Base-by-base conservation (phyloP, 2,888 invertebrate species). In the Agelastica alni region DNA sequence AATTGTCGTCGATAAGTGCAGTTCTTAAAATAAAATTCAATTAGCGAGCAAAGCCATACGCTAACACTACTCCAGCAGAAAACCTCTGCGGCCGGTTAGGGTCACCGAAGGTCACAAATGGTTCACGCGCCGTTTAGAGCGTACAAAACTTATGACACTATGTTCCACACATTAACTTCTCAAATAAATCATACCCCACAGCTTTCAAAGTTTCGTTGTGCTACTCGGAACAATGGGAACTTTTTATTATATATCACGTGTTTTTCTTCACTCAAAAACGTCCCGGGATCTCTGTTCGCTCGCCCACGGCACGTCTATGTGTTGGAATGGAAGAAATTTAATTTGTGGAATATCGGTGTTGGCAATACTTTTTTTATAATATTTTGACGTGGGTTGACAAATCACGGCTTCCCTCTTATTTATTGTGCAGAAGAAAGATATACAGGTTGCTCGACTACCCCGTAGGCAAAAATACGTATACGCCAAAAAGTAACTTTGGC, bases 131-230 rank as follows among this genome's bases (percentile, higher is more conserved):
- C 47, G 58, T 58, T 62, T 58, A 51, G 41, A 52, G 31, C 58
- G 39, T 54, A 59, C 57, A 61, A 57, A 64, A 60, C 60, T 62
- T 58, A 63, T 60, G 58, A 61, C 55, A 62, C 59, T 61, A 56
- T 61, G 60, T 63, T 62, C 60, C 59, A 59, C 56, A 59, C 61
- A 62, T 63, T 62, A 59, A 58, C 61, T 63, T 59, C 53, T 57
- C 53, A 56, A 56, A 62, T 62, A 63, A 63, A 61, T 62, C 61
- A 62, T 54, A 48, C 36, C 51, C 53, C 43, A 51, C 46, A 46
- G 49, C 52, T 56, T 52, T 46, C 53, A 43, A 60, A 60, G 37
- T 48, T 46, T 41, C 44, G 46, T 51, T 54, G 56, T 51, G 44
- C 44, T 45, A 22, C 31, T 37, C 51, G 51, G n/a, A 41, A 58